Evolutionary conservation across 2,113 vertebrate species (phyloP).

Genomic region (Cebus imitator): DNA sequence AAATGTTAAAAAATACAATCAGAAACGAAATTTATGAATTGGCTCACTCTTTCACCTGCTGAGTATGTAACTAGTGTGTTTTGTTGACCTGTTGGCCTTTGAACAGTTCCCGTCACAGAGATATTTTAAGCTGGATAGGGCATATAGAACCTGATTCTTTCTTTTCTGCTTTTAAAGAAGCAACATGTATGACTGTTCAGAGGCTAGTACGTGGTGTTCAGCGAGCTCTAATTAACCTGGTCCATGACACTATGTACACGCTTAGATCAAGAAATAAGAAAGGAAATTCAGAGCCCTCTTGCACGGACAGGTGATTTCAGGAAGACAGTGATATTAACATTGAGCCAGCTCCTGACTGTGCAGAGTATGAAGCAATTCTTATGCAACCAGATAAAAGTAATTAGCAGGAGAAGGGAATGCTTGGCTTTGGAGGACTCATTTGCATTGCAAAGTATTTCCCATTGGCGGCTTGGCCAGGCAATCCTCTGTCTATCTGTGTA

Average conservation of each 20-base stretch:
- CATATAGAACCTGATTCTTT: not conserved
- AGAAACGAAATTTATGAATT: not conserved
- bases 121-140: not conserved
- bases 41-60: not conserved
- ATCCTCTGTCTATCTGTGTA: not conserved
- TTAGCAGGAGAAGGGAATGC: not conserved
- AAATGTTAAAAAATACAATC: not conserved
- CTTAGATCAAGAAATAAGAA: not conserved
- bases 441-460: not conserved
- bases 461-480: fast-evolving
- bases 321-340: not conserved
- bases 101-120: not conserved
- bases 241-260: not conserved
- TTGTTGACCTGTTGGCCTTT: not conserved
- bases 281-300: not conserved
- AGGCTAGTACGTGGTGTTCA: fast-evolving
- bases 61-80: too few relatives aligned
- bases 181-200: fast-evolving
- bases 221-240: not conserved
- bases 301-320: not conserved
- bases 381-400: not conserved
- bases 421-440: not conserved
- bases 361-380: not conserved
- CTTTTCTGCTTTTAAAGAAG: not conserved
- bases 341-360: not conserved